A percentile compares a stretch with the other conserved stretches of the same genome.
Conservation (phyloP, 2,113 vertebrate species). For the Gasterosteus nipponicus region DNA sequence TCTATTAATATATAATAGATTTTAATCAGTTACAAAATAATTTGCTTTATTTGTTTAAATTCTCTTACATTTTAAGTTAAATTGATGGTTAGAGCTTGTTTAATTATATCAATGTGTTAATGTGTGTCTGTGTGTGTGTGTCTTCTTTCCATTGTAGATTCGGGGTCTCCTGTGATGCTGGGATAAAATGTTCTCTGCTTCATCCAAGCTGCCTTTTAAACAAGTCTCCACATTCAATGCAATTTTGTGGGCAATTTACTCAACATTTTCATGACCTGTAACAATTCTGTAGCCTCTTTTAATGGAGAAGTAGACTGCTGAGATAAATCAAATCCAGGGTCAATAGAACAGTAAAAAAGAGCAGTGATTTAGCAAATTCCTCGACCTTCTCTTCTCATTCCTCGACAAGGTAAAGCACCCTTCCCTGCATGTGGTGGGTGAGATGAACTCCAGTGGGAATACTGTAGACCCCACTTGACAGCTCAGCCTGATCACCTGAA, state of each 20-base stretch:
- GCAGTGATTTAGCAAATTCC: constrained; percentile 40
- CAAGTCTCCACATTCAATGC: constrained; percentile 9
- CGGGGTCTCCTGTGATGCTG: constrained; percentile 3
- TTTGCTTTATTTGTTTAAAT: neutral
- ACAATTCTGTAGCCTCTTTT: constrained; percentile 17
- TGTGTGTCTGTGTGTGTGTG: constrained; percentile 19
- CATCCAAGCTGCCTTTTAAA: constrained; percentile 32
- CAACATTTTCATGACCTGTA: constrained; percentile 31
- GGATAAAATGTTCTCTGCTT: constrained; percentile 25
- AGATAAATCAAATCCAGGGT: constrained; percentile 22
- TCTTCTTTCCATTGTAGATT: constrained; percentile 33
- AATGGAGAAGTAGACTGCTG: constrained; percentile 21
- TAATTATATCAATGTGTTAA: constrained; percentile 6
- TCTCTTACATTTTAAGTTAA: neutral
- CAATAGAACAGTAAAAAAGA: constrained; percentile 20
- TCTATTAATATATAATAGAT: neutral
- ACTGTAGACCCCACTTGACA: constrained; percentile 82
- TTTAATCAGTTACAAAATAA: neutral
- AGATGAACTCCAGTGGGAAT: constrained; percentile 80
- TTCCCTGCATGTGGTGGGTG: constrained; percentile 71
- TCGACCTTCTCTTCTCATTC: constrained; percentile 44
- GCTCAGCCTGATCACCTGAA: constrained; percentile 63
- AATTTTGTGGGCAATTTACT: neutral
- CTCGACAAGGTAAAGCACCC: constrained; percentile 60
- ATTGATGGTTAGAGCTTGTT: constrained; percentile 9